Evolutionary conservation across 2,888 invertebrate genomes (phyloP).

Genomic region (Bombylius discolor): DNA sequence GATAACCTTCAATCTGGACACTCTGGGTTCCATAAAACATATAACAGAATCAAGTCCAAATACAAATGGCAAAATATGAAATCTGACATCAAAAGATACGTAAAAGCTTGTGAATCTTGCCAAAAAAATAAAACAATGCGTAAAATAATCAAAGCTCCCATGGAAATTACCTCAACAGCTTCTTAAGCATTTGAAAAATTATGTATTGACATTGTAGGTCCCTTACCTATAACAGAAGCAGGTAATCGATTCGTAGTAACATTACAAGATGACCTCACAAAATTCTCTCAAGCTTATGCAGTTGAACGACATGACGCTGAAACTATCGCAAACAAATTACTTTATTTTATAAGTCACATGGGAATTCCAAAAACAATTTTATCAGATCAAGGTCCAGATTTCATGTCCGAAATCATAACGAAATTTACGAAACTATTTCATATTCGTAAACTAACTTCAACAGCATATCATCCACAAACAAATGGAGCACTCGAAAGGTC

Average conservation of each 20-base stretch:
- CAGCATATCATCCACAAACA: conserved; percentile 23
- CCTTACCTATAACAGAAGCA: conserved; percentile 17
- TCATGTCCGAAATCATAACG: conserved; percentile 24
- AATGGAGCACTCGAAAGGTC: conserved; percentile 24
- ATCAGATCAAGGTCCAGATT: conserved; percentile 30
- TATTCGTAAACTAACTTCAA: conserved; percentile 20
- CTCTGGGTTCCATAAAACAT: conserved; percentile 13
- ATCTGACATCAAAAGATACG: conserved; percentile 21
- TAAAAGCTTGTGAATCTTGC: conserved; percentile 21
- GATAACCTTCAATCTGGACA: background rate
- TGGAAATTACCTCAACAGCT: conserved; percentile 24
- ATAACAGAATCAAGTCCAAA: conserved; percentile 16
- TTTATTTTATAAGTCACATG: conserved; percentile 26
- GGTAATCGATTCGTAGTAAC: conserved; percentile 20
- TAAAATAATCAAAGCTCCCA: conserved; percentile 18
- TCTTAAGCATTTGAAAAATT: conserved; percentile 21
- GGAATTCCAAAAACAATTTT: conserved; percentile 20
- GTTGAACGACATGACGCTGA: conserved; percentile 21
- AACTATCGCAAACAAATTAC: conserved; percentile 20
- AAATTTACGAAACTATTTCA: conserved; percentile 23
- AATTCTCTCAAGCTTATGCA: conserved; percentile 20
- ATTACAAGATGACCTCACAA: conserved; percentile 21
- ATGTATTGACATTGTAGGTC: conserved; percentile 22
- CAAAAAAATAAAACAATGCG: conserved; percentile 21
- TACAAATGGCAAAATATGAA: conserved; percentile 25